phyloP scores from a whole-genome alignment of 2,113 vertebrate genomes.

The Lagenorhynchus albirostris region DNA sequence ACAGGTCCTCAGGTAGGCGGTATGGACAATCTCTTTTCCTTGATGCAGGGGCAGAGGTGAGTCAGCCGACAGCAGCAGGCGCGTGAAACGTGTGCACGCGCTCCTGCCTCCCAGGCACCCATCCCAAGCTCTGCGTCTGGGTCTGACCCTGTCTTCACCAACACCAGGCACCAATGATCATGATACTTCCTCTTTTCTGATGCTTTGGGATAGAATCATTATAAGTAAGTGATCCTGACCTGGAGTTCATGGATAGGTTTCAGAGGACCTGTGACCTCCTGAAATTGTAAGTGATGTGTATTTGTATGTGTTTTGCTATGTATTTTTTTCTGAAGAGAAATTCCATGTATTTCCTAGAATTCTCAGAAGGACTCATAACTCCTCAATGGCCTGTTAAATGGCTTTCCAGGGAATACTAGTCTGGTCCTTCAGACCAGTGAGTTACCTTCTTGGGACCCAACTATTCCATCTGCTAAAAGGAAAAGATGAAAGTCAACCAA shows the following conservation, averaged over 20 bases:
- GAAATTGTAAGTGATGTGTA: neutral
- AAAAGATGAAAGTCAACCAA: neutral
- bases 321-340: neutral
- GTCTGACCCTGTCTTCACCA: neutral
- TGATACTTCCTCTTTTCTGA: neutral
- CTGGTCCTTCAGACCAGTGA: neutral
- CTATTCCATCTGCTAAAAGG: neutral
- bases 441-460: neutral
- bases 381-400: neutral
- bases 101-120: too few relatives aligned
- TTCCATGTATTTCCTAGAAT: neutral
- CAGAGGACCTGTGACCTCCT: neutral
- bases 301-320: neutral
- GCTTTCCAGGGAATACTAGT: neutral
- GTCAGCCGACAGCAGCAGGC: neutral
- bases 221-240: neutral
- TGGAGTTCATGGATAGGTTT: neutral
- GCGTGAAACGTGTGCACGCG: rapidly evolving
- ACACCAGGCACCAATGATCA: neutral
- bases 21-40: neutral
- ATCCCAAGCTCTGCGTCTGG: neutral
- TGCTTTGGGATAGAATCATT: neutral
- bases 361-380: neutral
- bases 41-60: neutral
- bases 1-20: neutral